phyloP scores from a whole-genome alignment of 2,113 vertebrate genomes.

The Microcebus griseorufus region DNA sequence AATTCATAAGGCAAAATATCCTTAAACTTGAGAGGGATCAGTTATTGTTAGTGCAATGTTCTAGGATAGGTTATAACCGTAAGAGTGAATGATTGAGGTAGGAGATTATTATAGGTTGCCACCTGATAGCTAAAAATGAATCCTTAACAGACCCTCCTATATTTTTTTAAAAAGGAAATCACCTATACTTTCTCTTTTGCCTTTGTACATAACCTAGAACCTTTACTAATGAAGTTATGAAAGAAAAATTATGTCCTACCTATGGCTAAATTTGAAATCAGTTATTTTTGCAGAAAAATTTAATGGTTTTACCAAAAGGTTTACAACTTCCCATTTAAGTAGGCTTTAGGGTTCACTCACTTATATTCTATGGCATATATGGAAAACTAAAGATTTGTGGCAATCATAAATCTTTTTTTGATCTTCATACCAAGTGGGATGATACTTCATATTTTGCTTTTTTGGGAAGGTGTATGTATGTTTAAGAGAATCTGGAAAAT shows the following conservation, averaged over 20 bases:
- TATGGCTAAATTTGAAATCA: slow-evolving; percentile 36
- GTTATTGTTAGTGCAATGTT: background rate
- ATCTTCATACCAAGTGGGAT: background rate
- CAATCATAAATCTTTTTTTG: background rate
- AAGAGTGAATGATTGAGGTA: background rate
- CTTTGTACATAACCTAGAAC: background rate
- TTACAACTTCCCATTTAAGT: slow-evolving; percentile 37
- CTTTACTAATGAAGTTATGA: slow-evolving; percentile 25
- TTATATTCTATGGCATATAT: background rate
- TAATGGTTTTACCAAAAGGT: background rate
- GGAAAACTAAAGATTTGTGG: slow-evolving; percentile 32
- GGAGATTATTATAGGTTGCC: background rate
- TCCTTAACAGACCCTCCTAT: background rate
- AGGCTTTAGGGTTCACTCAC: slow-evolving; percentile 25
- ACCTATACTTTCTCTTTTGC: background rate
- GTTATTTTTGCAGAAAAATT: slow-evolving; percentile 17
- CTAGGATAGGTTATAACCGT: background rate
- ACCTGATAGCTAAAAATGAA: background rate
- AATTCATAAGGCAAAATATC: background rate
- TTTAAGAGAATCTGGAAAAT: slow-evolving; percentile 3
- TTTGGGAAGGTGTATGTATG: background rate
- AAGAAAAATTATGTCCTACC: slow-evolving; percentile 15
- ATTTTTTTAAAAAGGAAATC: slow-evolving; percentile 8
- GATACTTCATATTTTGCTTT: slow-evolving; percentile 14
- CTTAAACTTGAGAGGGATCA: slow-evolving; percentile 24